Percentiles rank a stretch among this genome's conserved stretches.
Conservation (phyloP, 1,140 invertebrate species). For the Saxidomus purpurata region DNA sequence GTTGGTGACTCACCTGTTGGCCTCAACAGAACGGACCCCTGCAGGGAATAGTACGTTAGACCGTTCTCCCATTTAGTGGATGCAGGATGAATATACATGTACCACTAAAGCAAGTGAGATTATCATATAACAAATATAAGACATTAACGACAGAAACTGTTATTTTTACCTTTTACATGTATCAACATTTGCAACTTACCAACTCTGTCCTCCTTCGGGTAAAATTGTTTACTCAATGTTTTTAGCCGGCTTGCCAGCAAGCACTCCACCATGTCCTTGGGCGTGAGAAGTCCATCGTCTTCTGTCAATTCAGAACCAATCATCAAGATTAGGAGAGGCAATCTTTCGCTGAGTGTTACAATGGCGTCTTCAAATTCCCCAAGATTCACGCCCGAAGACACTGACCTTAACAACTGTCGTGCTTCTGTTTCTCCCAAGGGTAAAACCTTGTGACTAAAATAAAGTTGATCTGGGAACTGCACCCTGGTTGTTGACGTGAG, state of each 20-base stretch:
- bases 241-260: slow-evolving; percentile 45
- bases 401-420: neutral
- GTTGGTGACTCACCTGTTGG: no score
- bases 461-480: neutral
- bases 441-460: neutral
- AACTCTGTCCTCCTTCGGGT: slow-evolving; percentile 53
- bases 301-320: slow-evolving; percentile 46
- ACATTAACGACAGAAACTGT: no score
- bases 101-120: no score
- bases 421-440: neutral
- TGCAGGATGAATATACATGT: no score
- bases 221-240: slow-evolving; percentile 54
- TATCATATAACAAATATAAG: no score
- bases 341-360: slow-evolving; percentile 50
- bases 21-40: no score
- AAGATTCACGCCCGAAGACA: neutral
- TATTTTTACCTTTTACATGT: no score
- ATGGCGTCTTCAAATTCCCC: slow-evolving; percentile 24
- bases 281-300: slow-evolving; percentile 31
- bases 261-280: slow-evolving; percentile 42
- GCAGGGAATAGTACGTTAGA: no score
- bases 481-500: slow-evolving; percentile 45
- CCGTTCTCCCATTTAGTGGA: no score
- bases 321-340: slow-evolving; percentile 62
- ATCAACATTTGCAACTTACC: slow-evolving; percentile 52